Percentiles rank a stretch among this genome's conserved stretches.
These are phyloP conservation scores for Diploscapter pachys DNA, from an alignment of 1,140 invertebrate genomes.

Conservation along the genomic window DNA sequence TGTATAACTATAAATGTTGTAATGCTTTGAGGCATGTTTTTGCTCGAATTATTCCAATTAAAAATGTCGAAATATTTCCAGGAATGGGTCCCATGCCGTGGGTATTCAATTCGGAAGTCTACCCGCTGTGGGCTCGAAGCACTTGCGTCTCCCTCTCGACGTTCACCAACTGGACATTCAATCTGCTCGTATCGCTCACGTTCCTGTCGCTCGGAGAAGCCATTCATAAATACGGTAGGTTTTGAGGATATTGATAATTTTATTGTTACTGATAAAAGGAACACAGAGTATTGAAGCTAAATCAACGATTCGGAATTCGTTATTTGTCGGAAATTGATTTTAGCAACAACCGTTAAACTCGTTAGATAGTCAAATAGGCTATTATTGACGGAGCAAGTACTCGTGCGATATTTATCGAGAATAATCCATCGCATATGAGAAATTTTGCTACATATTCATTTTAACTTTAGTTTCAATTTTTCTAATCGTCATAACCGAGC, in stretches of 20 bases:
- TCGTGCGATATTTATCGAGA: no score
- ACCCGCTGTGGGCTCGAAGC: conserved; percentile 67
- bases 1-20: no score
- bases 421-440: no score
- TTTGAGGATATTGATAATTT: background rate
- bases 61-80: conserved; percentile 38
- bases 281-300: background rate
- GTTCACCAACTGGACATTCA: conserved; percentile 67
- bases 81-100: conserved; percentile 70
- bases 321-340: background rate
- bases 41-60: background rate
- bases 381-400: no score
- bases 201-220: conserved; percentile 65
- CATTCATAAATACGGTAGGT: conserved; percentile 63
- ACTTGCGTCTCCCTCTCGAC: conserved; percentile 66
- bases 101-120: conserved; percentile 70
- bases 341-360: conserved; percentile 16
- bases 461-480: background rate
- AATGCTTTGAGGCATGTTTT: no score
- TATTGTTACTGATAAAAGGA: background rate
- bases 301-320: background rate
- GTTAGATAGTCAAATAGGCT: no score
- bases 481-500: background rate
- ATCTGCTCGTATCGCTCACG: conserved; percentile 67
- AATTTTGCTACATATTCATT: no score